phyloP scores from a whole-genome alignment of 2,113 vertebrate genomes.

The Diadophis punctatus region DNA sequence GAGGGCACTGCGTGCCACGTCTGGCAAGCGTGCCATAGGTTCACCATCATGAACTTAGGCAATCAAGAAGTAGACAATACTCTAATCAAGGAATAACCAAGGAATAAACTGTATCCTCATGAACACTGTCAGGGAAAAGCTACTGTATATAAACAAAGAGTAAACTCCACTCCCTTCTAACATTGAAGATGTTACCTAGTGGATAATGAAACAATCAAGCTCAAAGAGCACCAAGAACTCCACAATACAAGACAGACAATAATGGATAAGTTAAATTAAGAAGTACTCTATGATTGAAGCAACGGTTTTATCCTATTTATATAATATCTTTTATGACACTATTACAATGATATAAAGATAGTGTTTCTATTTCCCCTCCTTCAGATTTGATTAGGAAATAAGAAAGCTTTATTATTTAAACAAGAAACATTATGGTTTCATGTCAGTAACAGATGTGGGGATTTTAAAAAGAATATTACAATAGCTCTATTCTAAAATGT shows the following conservation, averaged over 20 bases:
- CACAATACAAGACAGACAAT: not conserved
- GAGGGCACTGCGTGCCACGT: no score
- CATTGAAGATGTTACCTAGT: not conserved
- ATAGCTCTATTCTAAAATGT: not conserved
- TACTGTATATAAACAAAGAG: not conserved
- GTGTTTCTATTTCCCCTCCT: not conserved
- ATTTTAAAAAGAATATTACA: not conserved
- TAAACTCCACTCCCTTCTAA: not conserved
- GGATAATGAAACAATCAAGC: not conserved
- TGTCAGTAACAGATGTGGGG: not conserved
- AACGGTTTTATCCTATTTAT: slow-evolving; percentile 8
- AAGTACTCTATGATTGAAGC: slow-evolving; percentile 1
- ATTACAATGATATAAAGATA: slow-evolving; percentile 15
- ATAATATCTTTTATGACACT: not conserved
- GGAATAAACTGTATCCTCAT: not conserved
- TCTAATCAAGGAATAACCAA: not conserved
- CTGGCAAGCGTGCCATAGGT: no score
- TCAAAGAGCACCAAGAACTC: not conserved
- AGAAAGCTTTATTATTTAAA: not conserved
- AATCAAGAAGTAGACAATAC: not conserved
- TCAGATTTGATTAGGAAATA: slow-evolving; percentile 1
- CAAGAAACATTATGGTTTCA: not conserved
- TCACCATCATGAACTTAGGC: no score
- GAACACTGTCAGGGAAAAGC: not conserved
- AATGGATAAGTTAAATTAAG: not conserved